phyloP scores from a whole-genome alignment of 2,113 vertebrate species.

The Scomber japonicus region DNA sequence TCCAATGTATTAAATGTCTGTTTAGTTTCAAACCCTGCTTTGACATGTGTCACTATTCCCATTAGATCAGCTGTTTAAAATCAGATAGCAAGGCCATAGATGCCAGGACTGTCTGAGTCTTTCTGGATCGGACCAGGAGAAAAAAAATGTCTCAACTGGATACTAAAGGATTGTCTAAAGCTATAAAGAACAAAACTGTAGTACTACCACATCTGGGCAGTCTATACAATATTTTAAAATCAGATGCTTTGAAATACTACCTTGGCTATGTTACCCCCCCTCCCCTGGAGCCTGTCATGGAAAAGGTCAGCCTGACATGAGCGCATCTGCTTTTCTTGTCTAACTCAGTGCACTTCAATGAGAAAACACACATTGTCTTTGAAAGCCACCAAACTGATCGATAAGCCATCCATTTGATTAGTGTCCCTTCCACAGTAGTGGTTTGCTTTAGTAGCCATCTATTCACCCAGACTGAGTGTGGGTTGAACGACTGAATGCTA shows the following conservation, averaged over 20 bases:
- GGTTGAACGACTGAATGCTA: not conserved
- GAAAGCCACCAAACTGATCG: slow-evolving; percentile 42
- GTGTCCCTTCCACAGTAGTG: slow-evolving; percentile 9
- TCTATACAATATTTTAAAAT: not conserved
- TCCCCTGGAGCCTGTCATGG: slow-evolving; percentile 32
- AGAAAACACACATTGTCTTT: slow-evolving; percentile 22
- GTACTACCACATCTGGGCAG: not conserved
- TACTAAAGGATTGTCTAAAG: not conserved
- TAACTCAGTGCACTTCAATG: slow-evolving; percentile 29
- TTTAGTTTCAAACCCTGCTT: slow-evolving; percentile 20
- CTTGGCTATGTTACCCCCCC: slow-evolving; percentile 24
- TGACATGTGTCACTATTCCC: slow-evolving; percentile 1
- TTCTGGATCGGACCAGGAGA: slow-evolving; percentile 11
- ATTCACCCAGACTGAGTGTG: not conserved
- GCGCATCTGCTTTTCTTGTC: slow-evolving; percentile 17
- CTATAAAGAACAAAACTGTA: not conserved
- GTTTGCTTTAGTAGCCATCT: slow-evolving; percentile 23
- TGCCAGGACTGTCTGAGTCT: not conserved
- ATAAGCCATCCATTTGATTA: slow-evolving; percentile 48
- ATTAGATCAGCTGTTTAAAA: slow-evolving; percentile 13
- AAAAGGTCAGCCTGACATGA: slow-evolving; percentile 49
- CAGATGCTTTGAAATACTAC: slow-evolving; percentile 7
- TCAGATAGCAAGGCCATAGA: not conserved
- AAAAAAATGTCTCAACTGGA: not conserved
- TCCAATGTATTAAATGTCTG: slow-evolving; percentile 22